phyloP scores from a whole-genome alignment of 2,797 vertebrate species.

The Peromyscus nudipes region DNA sequence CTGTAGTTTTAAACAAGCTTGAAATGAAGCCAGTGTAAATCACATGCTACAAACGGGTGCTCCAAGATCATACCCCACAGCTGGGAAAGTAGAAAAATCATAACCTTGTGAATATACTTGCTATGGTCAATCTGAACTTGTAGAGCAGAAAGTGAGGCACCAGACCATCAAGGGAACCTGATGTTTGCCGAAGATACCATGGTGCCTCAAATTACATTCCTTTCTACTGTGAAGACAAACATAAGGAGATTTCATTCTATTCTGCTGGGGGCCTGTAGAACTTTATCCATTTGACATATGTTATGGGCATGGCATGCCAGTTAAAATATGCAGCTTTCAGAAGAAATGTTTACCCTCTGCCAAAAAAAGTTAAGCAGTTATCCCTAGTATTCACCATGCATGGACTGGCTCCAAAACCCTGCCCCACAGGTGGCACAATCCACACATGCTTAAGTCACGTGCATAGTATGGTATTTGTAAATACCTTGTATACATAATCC shows the following conservation, averaged over 20 bases:
- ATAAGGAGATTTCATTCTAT: background rate
- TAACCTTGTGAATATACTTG: background rate
- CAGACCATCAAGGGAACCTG: background rate
- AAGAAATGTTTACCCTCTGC: background rate
- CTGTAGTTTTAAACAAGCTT: background rate
- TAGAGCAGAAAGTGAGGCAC: background rate
- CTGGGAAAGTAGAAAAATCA: background rate
- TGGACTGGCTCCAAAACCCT: background rate
- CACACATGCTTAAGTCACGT: background rate
- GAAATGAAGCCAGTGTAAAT: background rate
- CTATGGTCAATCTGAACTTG: background rate
- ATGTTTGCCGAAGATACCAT: background rate
- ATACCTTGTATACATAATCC: background rate
- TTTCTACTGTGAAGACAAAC: background rate
- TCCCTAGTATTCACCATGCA: background rate
- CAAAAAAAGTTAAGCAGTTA: background rate
- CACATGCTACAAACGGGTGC: background rate
- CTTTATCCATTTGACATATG: background rate
- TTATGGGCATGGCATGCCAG: background rate
- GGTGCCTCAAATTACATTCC: background rate
- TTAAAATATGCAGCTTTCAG: background rate
- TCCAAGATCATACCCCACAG: background rate
- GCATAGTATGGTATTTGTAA: too few relatives aligned
- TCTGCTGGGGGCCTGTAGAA: background rate
- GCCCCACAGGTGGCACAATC: background rate